A percentile compares a stretch with the other conserved stretches of the same genome.
Evolutionary conservation across 2,888 invertebrate species (phyloP).

Genomic region (Plutella xylostella): DNA sequence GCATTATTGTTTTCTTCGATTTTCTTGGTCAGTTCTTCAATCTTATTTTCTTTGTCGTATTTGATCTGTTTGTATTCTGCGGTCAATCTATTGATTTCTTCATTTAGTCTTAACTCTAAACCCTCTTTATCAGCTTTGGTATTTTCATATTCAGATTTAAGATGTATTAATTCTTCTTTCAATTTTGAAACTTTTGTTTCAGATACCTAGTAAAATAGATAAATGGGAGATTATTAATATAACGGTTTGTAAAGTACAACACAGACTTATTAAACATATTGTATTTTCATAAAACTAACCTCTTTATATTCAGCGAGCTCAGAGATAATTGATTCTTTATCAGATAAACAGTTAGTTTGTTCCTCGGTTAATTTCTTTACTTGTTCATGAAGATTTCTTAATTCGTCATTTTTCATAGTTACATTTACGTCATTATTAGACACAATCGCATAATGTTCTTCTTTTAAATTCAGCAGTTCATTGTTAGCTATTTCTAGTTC

Average conservation of each 20-base stretch:
- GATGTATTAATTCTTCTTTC: constrained; percentile 23
- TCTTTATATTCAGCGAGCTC: constrained; percentile 34
- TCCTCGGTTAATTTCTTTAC: constrained; percentile 27
- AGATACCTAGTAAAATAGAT: constrained; percentile 35
- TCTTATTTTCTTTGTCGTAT: constrained; percentile 31
- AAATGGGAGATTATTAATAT: constrained; percentile 14
- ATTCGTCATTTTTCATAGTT: constrained; percentile 37
- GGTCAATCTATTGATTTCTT: constrained; percentile 30
- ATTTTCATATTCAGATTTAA: constrained; percentile 24
- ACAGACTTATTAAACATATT: constrained; percentile 22
- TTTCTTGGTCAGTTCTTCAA: constrained; percentile 31
- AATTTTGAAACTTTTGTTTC: constrained; percentile 31
- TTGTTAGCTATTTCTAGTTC: constrained; percentile 48
- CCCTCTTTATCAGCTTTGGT: constrained; percentile 27
- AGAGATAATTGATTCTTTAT: constrained; percentile 27
- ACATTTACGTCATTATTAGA: constrained; percentile 32
- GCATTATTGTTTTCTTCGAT: constrained; percentile 24
- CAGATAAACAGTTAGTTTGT: constrained; percentile 23
- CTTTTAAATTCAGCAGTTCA: constrained; percentile 35
- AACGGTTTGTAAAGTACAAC: constrained; percentile 20
- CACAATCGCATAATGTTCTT: constrained; percentile 38
- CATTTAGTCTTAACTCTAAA: constrained; percentile 24
- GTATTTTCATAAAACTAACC: constrained; percentile 38
- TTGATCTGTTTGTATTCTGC: constrained; percentile 25
- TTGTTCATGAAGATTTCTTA: constrained; percentile 35